Percentiles rank a stretch among this genome's conserved stretches.
Conservation (phyloP, 2,888 invertebrate species). For the Watsonalla cultraria region DNA sequence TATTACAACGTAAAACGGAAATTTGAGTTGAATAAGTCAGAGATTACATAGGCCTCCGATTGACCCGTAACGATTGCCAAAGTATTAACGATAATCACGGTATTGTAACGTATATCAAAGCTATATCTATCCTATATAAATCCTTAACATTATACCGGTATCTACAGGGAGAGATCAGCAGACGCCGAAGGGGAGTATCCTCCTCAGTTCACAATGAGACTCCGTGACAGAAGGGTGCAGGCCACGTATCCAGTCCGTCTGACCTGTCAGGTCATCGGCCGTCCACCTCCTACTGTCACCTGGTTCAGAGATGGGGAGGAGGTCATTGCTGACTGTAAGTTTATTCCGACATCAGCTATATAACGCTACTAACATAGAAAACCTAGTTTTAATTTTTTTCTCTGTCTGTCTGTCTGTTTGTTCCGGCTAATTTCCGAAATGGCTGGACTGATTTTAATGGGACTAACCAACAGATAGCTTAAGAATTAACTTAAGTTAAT, state of each 20-base stretch:
- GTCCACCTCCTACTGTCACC: constrained; percentile 85
- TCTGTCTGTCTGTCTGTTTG: no score
- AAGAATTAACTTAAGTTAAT: no score
- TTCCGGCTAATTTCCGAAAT: no score
- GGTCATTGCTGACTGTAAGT: constrained; percentile 78
- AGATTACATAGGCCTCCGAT: no score
- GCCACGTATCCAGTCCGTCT: constrained; percentile 89
- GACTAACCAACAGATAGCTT: background rate
- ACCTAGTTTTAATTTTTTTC: no score
- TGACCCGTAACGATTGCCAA: no score
- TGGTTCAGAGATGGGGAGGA: constrained; percentile 91
- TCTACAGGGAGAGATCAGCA: constrained; percentile 57
- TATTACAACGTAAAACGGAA: no score
- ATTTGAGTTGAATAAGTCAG: no score
- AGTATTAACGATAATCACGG: no score
- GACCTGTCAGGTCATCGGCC: constrained; percentile 90
- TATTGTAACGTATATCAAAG: no score
- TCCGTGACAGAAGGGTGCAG: constrained; percentile 90
- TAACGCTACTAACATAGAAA: constrained; percentile 1
- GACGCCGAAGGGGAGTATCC: constrained; percentile 76
- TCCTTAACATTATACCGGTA: background rate
- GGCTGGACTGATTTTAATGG: no score
- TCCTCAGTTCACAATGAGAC: constrained; percentile 91
- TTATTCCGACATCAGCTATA: background rate
- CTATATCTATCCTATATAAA: no score